A percentile compares a stretch with the other conserved stretches of the same genome.
Evolutionary conservation across 2,797 vertebrate species (phyloP).

Genomic region (Paedocypris micromegethes): DNA sequence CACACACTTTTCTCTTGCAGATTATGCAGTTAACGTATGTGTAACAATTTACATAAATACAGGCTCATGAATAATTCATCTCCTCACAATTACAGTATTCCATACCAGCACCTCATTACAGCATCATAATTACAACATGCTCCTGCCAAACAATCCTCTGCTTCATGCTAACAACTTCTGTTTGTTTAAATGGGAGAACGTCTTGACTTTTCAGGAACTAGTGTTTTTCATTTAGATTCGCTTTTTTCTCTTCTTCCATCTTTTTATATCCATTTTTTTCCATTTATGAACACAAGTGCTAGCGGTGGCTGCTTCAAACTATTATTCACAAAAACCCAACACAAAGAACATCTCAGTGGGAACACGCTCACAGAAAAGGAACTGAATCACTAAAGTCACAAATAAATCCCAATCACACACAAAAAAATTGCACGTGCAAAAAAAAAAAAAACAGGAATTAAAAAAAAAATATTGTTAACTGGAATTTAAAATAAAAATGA

Average conservation of each 20-base stretch:
- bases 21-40: slow-evolving; percentile 24
- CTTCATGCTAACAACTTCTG: slow-evolving; percentile 21
- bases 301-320: slow-evolving; percentile 22
- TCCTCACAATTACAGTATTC: slow-evolving; percentile 23
- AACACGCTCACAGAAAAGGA: slow-evolving; percentile 6
- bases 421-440: not conserved
- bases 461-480: not conserved
- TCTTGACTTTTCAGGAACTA: slow-evolving; percentile 15
- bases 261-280: too few relatives aligned
- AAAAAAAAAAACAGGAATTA: not conserved
- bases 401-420: not conserved
- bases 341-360: slow-evolving; percentile 36
- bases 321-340: slow-evolving; percentile 24
- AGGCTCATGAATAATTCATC: slow-evolving; percentile 31
- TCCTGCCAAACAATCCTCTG: slow-evolving; percentile 20
- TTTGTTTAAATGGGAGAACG: slow-evolving; percentile 8
- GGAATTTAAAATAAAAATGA: too few relatives aligned
- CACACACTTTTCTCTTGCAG: not conserved
- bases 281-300: not conserved
- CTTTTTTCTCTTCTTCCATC: too few relatives aligned
- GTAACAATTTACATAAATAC: slow-evolving; percentile 33
- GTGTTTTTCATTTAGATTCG: not conserved
- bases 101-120: slow-evolving; percentile 28
- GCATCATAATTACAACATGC: slow-evolving; percentile 14
- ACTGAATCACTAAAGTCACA: slow-evolving; percentile 2